Percentiles rank a stretch among this genome's conserved stretches.
phyloP scores from a whole-genome alignment of 2,113 vertebrate species.

The Cygnus atratus region DNA sequence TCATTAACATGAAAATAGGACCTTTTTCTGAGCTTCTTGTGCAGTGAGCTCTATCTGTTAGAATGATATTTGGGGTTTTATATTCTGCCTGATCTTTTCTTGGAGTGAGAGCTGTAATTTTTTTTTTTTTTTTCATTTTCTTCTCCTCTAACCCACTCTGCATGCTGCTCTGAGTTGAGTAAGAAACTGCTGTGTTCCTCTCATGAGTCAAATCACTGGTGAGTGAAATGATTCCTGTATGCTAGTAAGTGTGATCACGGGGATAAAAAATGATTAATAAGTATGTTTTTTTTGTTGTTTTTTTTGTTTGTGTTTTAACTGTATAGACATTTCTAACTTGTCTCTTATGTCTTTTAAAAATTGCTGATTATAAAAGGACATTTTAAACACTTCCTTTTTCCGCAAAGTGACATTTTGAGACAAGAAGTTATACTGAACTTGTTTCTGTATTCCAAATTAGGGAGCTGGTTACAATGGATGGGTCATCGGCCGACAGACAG shows the following conservation, averaged over 20 bases:
- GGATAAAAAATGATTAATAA: background rate
- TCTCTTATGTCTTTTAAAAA: background rate
- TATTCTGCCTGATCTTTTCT: background rate
- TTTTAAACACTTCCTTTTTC: background rate
- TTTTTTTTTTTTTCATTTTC: background rate
- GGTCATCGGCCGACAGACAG: slow-evolving; percentile 88
- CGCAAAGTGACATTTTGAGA: background rate
- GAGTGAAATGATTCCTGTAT: slow-evolving; percentile 16
- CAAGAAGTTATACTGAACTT: background rate
- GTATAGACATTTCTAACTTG: background rate
- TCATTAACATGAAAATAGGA: background rate
- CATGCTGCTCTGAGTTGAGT: slow-evolving; percentile 7
- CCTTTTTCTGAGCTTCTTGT: background rate
- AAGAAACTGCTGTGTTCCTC: slow-evolving; percentile 18
- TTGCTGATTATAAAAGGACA: background rate
- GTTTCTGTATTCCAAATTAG: slow-evolving; percentile 58
- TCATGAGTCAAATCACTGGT: slow-evolving; percentile 29
- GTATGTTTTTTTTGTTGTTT: background rate
- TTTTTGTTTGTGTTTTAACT: background rate
- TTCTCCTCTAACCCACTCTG: background rate
- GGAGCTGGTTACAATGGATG: slow-evolving; percentile 92
- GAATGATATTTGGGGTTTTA: background rate
- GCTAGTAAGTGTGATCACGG: background rate
- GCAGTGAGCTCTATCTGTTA: background rate
- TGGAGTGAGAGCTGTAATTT: background rate